Evolutionary conservation across 2,797 vertebrate genomes (phyloP), one percentile per base, ranked within the genome.

Genomic region (Sebastes paucispinis): DNA sequence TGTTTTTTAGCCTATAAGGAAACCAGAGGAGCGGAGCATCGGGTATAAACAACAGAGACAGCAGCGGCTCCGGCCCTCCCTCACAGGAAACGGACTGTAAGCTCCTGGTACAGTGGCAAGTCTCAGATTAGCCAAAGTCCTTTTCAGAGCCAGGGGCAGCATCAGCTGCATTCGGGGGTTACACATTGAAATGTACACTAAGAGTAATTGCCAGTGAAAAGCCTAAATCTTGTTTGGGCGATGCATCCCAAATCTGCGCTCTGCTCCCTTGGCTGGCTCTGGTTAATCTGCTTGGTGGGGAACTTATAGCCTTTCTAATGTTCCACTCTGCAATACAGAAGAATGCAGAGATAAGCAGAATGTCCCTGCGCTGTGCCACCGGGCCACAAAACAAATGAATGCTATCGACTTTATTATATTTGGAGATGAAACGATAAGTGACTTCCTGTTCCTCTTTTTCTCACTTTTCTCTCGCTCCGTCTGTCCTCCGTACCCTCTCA

Each of bases 161-260:
- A 75, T 88, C 81, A 69, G 69, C 79, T 59, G 71, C 67, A 78
- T 69, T 78, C 25, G 2, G 75, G 63, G 66, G 76, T 75, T 86
- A 75, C 22, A 5, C 85, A 74, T 59, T 89, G 89, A 90, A 92
- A 90, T 89, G 76, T 88, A 90, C 80, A 87, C 87, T 80, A 76
- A 78, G 85, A 91, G 87, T 93, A 92, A 92, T 91, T 91, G 88
- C 87, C 90, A 91, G 89, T 91, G 88, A 93, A 93, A 93, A 92
- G 88, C 82, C 81, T 88, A 86, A 93, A 93, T 92, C 92, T 90
- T 88, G 80, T 93, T 93, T 89, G 87, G 83, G 83, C 79, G 72
- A 90, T 88, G 91, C 91, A 77, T 92, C 90, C 90, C 88, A 92
- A 93, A 93, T 92, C 89, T 92, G 72, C 85, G 84, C 84, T 92